Base-by-base conservation (phyloP, 53 echinoderm and acorn worm species). In the Arbacia lixula region DNA sequence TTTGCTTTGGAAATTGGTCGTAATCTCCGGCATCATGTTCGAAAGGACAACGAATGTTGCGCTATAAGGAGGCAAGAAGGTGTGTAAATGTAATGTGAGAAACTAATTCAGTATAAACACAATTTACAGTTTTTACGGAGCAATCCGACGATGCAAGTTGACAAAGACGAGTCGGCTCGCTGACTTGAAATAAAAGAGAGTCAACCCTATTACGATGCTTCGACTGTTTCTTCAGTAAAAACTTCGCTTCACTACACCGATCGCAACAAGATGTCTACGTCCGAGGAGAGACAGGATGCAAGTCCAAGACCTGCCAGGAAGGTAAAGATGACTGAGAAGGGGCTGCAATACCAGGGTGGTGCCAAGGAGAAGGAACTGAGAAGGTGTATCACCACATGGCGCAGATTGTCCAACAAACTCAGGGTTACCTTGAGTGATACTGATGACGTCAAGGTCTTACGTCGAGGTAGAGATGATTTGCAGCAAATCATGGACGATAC, bases 161-260 rank as follows among this genome's bases (percentile, higher is more conserved):
- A n/a, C n/a, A n/a, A n/a, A n/a, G n/a, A n/a, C n/a, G n/a, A n/a
- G n/a, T n/a, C n/a, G n/a, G n/a, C n/a, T n/a, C n/a, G n/a, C n/a
- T n/a, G n/a, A n/a, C n/a, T n/a, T n/a, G n/a, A n/a, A n/a, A n/a
- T n/a, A n/a, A n/a, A n/a, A n/a, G n/a, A n/a, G n/a, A n/a, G n/a
- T n/a, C n/a, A n/a, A n/a, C n/a, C n/a, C n/a, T n/a, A n/a, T n/a
- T n/a, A n/a, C n/a, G n/a, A n/a, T n/a, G n/a, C n/a, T n/a, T n/a
- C n/a, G 3, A 54, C 9, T 54, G 54, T 54, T 54, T 54, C 54
- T 54, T 54, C 54, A 54, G 54, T 54, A 24, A 54, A 54, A 54
- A 54, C 54, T 54, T 54, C 54, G 19, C 22, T 24, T 20, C 54
- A 54, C 4, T 54, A 54, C 54, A 24, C 22, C n/a, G 22, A 4